Conservation (phyloP, 2,888 invertebrate genomes). For the Carabus problematicus region DNA sequence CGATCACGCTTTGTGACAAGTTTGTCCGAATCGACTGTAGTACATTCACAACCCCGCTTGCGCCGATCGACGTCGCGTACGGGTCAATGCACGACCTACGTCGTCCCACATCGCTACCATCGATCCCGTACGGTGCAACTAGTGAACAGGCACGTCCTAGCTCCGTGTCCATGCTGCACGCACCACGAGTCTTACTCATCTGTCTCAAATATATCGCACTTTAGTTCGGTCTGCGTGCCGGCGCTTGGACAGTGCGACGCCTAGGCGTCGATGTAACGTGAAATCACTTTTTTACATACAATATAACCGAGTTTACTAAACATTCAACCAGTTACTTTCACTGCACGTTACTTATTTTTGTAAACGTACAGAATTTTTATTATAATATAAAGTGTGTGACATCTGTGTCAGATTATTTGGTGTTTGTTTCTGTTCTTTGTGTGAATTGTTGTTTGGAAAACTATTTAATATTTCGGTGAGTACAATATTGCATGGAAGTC, state of each 20-base stretch:
- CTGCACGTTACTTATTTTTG: too few species aligned
- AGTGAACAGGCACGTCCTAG: slow-evolving; percentile 14
- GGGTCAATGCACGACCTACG: slow-evolving; percentile 35
- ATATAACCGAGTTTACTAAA: too few species aligned
- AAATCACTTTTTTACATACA: too few species aligned
- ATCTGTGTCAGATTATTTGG: too few species aligned
- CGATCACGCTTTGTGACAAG: slow-evolving; percentile 10
- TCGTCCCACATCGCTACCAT: not conserved
- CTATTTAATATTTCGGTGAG: too few species aligned
- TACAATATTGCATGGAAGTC: too few species aligned
- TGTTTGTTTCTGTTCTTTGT: too few species aligned
- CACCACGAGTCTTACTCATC: slow-evolving; percentile 52
- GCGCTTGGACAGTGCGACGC: slow-evolving; percentile 8
- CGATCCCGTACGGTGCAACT: slow-evolving; percentile 22
- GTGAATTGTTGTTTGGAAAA: too few species aligned
- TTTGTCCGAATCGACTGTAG: slow-evolving; percentile 22
- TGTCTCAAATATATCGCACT: slow-evolving; percentile 51
- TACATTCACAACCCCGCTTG: slow-evolving; percentile 29
- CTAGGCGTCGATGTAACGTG: not conserved
- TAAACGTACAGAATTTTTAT: not conserved
- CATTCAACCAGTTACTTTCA: too few species aligned
- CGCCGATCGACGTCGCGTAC: slow-evolving; percentile 28
- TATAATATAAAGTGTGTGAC: too few species aligned
- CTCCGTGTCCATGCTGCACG: not conserved
- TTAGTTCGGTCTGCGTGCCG: slow-evolving; percentile 46